Conservation (phyloP, 2,888 invertebrate species). For the Nomada flava region DNA sequence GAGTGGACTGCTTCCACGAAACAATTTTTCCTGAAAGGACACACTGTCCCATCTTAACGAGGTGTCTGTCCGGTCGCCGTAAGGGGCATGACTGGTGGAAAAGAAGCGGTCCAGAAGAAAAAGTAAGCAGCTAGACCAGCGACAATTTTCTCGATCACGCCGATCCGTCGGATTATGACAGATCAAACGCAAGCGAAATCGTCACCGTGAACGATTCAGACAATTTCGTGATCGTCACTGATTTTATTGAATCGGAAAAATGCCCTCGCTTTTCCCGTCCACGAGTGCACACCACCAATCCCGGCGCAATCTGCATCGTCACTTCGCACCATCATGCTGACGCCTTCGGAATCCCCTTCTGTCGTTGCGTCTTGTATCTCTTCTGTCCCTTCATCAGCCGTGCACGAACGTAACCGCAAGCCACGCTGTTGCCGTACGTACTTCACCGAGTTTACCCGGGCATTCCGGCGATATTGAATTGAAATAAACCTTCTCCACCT, state of each 20-base stretch:
- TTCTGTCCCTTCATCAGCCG: conserved; percentile 45
- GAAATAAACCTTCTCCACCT: conserved; percentile 36
- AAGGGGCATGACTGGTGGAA: conserved; percentile 30
- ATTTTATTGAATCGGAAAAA: conserved; percentile 66
- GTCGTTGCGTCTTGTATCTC: conserved; percentile 46
- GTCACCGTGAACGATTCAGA: conserved; percentile 12
- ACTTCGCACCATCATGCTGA: conserved; percentile 69
- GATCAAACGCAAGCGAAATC: conserved; percentile 30
- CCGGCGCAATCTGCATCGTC: conserved; percentile 55
- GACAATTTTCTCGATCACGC: conserved; percentile 13
- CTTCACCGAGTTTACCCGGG: conserved; percentile 49
- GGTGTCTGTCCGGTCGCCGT: background rate
- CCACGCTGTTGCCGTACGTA: conserved; percentile 45
- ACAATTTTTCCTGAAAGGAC: conserved; percentile 22
- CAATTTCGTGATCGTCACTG: conserved; percentile 59
- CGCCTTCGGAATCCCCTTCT: conserved; percentile 54
- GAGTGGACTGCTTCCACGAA: background rate
- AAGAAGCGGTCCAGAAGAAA: background rate
- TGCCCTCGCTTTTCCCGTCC: conserved; percentile 45
- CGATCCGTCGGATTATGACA: conserved; percentile 41
- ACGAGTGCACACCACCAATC: conserved; percentile 44
- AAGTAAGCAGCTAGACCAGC: conserved; percentile 7
- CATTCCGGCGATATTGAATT: conserved; percentile 50
- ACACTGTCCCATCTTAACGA: background rate
- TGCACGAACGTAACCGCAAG: conserved; percentile 61